Evolutionary conservation across 2,888 invertebrate genomes (phyloP).

Genomic region (Ormyrus thymus): DNA sequence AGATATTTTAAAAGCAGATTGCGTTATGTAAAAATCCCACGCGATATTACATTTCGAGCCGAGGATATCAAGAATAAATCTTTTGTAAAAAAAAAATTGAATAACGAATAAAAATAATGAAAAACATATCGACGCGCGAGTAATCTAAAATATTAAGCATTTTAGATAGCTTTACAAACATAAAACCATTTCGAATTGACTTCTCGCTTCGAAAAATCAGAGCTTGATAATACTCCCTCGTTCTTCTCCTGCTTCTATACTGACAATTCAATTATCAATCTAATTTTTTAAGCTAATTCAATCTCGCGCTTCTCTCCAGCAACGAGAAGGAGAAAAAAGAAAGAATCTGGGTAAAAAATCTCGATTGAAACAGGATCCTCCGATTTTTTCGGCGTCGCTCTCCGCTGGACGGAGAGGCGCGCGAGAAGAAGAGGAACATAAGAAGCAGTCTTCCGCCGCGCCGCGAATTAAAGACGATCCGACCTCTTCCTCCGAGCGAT

Average conservation of each 20-base stretch:
- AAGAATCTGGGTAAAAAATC: slow-evolving; percentile 16
- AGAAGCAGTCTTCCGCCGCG: slow-evolving; percentile 28
- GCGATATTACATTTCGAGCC: too few species aligned
- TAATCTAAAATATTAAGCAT: too few species aligned
- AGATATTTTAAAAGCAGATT: too few species aligned
- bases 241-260: slow-evolving; percentile 8
- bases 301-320: background rate
- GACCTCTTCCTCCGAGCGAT: slow-evolving; percentile 34
- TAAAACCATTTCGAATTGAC: too few species aligned
- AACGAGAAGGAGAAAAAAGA: background rate
- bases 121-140: too few species aligned
- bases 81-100: too few species aligned
- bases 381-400: slow-evolving; percentile 25
- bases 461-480: slow-evolving; percentile 52
- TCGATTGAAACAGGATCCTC: slow-evolving; percentile 42
- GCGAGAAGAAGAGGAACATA: slow-evolving; percentile 21
- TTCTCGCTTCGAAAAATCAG: background rate
- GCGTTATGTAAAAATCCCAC: too few species aligned
- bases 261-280: slow-evolving; percentile 53
- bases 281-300: slow-evolving; percentile 39
- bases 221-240: slow-evolving; percentile 24
- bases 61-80: too few species aligned
- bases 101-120: too few species aligned
- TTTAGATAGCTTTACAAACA: too few species aligned
- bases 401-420: slow-evolving; percentile 1